These are phyloP conservation scores for Cenopis cana DNA, from an alignment of 2,888 invertebrate genomes.

Conservation along the genomic window DNA sequence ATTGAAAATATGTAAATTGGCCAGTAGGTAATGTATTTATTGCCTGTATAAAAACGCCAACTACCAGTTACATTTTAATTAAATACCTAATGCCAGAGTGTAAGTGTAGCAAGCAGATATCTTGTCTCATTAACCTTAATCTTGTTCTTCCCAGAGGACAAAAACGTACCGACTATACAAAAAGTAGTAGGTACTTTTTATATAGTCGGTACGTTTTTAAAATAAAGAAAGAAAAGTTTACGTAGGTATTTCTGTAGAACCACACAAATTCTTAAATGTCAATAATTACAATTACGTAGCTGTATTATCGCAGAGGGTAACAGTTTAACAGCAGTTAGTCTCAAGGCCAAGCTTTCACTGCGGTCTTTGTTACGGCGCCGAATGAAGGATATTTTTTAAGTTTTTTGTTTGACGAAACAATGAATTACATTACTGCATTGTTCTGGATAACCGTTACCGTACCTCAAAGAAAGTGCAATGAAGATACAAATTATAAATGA, in stretches of 20 bases:
- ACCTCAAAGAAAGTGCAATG: constrained; percentile 11
- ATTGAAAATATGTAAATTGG: no score
- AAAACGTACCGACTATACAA: background rate
- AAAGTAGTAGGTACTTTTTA: background rate
- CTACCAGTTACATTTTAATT: background rate
- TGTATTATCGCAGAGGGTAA: constrained; percentile 2
- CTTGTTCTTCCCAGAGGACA: no score
- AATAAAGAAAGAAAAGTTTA: background rate
- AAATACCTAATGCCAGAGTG: background rate
- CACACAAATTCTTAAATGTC: background rate
- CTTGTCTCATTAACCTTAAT: background rate
- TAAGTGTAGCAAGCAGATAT: background rate
- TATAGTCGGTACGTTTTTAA: no score
- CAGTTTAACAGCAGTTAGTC: constrained; percentile 5
- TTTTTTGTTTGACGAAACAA: constrained; percentile 32
- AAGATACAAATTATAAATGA: background rate
- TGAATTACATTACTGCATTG: constrained; percentile 21
- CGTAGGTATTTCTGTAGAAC: background rate
- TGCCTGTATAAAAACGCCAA: background rate
- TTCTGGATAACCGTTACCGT: constrained; percentile 19
- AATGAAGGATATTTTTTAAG: constrained; percentile 18
- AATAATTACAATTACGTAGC: constrained; percentile 11
- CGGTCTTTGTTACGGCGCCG: constrained; percentile 19
- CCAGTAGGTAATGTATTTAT: background rate
- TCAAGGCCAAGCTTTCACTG: constrained; percentile 39